Evolutionary conservation across 2,113 vertebrate genomes (phyloP), one percentile per base, ranked within the genome.

Genomic region (Notarius lentiginosus): DNA sequence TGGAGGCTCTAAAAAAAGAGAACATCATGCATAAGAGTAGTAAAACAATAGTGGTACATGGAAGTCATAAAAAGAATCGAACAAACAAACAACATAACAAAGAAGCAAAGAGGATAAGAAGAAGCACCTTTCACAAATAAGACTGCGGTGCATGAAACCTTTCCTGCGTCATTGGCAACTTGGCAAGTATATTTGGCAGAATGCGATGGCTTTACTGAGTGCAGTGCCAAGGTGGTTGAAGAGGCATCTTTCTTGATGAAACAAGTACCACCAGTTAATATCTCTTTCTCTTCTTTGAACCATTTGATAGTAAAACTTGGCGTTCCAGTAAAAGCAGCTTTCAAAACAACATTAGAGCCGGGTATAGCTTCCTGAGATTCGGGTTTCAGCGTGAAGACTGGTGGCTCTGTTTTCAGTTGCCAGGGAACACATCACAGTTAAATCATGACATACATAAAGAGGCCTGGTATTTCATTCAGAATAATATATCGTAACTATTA

Each of bases 111-210:
- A 87, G 12, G 87, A 84, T 65, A 90, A 91, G 92, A 96, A 88
- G 89, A 12, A 24, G 91, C 94, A 99, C 98, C 98, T 99, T 99
- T 99, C 1, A 99, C 98, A 95, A 99, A 98, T 83, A 99, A 95
- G 86, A 95, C 94, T 87, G 96, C 92, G 56, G 94, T 97, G 94
- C 97, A 96, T 75, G 96, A 96, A 93, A 96, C 95, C 77, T 95
- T 96, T 79, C 98, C 98, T 1, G 97, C 97, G 24, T 97, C 93
- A 0, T 99, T 99, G 92, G 95, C 95, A 80, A 99, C 95, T 94
- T 97, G 96, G 93, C 98, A 99, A 1, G 94, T 97, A 63, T 99
- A 99, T 88, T 95, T 95, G 77, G 96, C 96, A 0, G 97, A 98
- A 89, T 99, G 97, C 0, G 92, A 84, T 20, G 96, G 95, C 92